phyloP scores from a whole-genome alignment of 2,797 vertebrate species.

The Pseudomugil gertrudae region DNA sequence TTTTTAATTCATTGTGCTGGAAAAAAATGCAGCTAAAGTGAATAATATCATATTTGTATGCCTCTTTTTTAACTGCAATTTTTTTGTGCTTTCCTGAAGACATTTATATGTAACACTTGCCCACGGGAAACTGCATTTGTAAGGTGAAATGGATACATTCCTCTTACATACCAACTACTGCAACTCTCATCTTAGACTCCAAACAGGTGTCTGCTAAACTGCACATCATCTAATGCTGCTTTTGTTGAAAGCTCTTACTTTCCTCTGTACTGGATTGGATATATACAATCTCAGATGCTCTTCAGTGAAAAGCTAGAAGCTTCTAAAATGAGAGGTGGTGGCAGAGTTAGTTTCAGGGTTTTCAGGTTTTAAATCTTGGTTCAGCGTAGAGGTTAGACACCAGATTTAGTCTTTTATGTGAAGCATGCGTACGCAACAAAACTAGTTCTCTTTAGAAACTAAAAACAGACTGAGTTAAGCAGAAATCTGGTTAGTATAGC shows the following conservation, averaged over 20 bases:
- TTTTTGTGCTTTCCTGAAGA: slow-evolving; percentile 32
- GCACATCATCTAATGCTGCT: slow-evolving; percentile 2
- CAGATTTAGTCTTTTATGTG: neutral
- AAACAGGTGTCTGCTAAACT: slow-evolving; percentile 1
- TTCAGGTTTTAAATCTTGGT: neutral
- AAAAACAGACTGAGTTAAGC: neutral
- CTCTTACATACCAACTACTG: slow-evolving; percentile 12
- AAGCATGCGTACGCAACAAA: neutral
- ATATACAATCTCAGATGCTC: too few species aligned
- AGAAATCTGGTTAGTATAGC: neutral
- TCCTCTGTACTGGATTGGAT: too few species aligned
- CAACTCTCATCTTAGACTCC: slow-evolving; percentile 13
- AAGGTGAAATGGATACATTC: slow-evolving; percentile 17
- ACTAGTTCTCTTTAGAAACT: neutral
- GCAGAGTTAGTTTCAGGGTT: too few species aligned
- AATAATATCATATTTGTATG: slow-evolving; percentile 21
- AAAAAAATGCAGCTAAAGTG: slow-evolving; percentile 42
- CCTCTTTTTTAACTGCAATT: slow-evolving; percentile 47
- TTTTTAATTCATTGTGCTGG: too few species aligned
- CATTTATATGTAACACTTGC: slow-evolving; percentile 39
- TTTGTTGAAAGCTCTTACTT: neutral
- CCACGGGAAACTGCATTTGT: slow-evolving; percentile 30
- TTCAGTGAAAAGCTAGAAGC: neutral
- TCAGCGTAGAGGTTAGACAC: neutral
- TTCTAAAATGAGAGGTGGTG: neutral